Evolutionary conservation across 2,888 invertebrate species (phyloP).

Genomic region (Odiellus spinosus): DNA sequence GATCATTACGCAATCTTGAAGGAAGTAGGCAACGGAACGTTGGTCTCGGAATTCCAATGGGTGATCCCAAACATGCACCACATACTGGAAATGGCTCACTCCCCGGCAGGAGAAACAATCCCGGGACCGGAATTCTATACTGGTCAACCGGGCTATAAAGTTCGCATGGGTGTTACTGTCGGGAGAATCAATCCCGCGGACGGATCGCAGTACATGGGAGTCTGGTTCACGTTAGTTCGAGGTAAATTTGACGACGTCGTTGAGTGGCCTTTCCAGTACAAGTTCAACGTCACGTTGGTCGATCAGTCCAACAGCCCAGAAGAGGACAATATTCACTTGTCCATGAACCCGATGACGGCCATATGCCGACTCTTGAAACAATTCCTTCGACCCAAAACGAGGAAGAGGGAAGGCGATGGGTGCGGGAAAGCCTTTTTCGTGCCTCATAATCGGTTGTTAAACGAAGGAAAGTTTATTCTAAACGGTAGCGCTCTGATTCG

Average conservation of each 20-base stretch:
- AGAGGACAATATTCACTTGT: constrained; percentile 5
- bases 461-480: constrained; percentile 6
- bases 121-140: constrained; percentile 14
- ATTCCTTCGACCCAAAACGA: constrained; percentile 13
- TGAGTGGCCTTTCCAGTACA: constrained; percentile 18
- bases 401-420: constrained; percentile 10
- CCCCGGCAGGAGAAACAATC: constrained; percentile 7
- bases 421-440: constrained; percentile 15
- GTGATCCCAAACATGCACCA: constrained; percentile 5
- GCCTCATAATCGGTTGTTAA: constrained; percentile 3
- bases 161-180: constrained; percentile 6
- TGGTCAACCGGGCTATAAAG: constrained; percentile 12
- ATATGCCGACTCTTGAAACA: constrained; percentile 16
- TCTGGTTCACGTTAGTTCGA: constrained; percentile 15
- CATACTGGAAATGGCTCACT: constrained; percentile 5
- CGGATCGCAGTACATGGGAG: constrained; percentile 12
- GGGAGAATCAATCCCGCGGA: constrained; percentile 9
- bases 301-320: constrained; percentile 2
- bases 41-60: constrained; percentile 14
- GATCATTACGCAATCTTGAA: constrained; percentile 9
- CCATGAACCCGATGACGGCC: constrained; percentile 16
- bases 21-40: constrained; percentile 7
- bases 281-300: constrained; percentile 14
- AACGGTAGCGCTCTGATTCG: constrained; percentile 12
- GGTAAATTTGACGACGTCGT: constrained; percentile 15